Base-by-base conservation (phyloP, 2,797 vertebrate genomes). In the Lophius americanus region DNA sequence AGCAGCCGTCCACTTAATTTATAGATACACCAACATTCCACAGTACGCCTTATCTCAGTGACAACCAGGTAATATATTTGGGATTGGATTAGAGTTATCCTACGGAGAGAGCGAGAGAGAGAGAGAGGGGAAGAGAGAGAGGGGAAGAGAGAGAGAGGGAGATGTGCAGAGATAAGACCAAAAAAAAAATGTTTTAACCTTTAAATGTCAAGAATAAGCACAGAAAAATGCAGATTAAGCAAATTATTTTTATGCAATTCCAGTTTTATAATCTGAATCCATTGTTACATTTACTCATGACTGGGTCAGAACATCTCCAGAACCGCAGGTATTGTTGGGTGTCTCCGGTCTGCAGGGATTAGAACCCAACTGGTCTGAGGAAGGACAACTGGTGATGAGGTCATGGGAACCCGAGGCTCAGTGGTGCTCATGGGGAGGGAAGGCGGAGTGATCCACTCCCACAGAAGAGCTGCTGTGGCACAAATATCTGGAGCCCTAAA, bases 1-100 rank as follows among this genome's bases (percentile, higher is more conserved):
- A 76, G 70, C 68, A 60, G 57, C 76, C 33, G 66, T 84, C 82
- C 74, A 85, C 85, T 91, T 90, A 86, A 89, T 90, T 87, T 77
- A 87, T 83, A 81, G 86, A 87, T 87, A 83, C 75, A 73, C 75
- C 49, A 70, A 81, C 81, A 81, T 79, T 52, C 73, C 70, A 60
- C 68, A 76, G 64, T 74, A 82, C 76, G 37, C 71, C 83, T 89
- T 89, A 89, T 89, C 85, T 88, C 80, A 75, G 60, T 71, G 73
- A 76, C 63, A 74, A 81, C 77, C 82, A 70, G 79, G 81, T 86
- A 58, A 86, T 86, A 89, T 82, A 89, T 88, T 79, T 85, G 74
- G 79, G 76, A 89, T 84, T 85, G 84, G 79, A 83, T 88, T 84
- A 85, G 61, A 82, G 79, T 79, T 70, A 84, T 78, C 75, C 71